These are phyloP conservation scores for Hyperopisus bebe DNA, from an alignment of 2,113 vertebrate species.

Conservation along the genomic window DNA sequence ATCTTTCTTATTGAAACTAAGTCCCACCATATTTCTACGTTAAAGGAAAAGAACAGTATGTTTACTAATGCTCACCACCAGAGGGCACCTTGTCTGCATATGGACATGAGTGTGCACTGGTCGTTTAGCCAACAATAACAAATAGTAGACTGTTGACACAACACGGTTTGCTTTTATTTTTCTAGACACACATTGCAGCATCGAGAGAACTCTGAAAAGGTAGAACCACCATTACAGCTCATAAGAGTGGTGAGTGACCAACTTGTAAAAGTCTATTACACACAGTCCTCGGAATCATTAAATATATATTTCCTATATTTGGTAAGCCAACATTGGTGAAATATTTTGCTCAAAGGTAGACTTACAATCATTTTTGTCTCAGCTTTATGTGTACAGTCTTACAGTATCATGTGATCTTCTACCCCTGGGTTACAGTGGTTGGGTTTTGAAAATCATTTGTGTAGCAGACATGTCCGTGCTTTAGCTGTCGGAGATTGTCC, in stretches of 20 bases:
- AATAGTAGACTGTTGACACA: background rate
- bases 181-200: conserved; percentile 50
- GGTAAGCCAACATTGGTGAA: background rate
- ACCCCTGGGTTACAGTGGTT: background rate
- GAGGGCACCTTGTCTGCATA: background rate
- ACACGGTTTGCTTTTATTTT: background rate
- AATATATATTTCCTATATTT: background rate
- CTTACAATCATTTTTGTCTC: background rate
- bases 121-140: background rate
- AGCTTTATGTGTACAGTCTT: background rate
- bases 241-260: conserved; percentile 51
- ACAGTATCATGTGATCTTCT: background rate
- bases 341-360: background rate
- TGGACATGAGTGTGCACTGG: background rate
- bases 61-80: background rate
- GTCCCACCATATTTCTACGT: background rate
- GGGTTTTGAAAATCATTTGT: background rate
- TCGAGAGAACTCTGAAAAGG: background rate
- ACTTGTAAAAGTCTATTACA: background rate
- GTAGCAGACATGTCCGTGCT: background rate
- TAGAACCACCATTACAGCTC: conserved; percentile 33
- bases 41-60: background rate
- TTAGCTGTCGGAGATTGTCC: background rate
- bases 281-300: background rate
- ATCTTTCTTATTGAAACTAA: background rate